These are phyloP conservation scores for Sinocyclocheilus anophthalmus DNA, from an alignment of 2,113 vertebrate species.

Conservation along the genomic window DNA sequence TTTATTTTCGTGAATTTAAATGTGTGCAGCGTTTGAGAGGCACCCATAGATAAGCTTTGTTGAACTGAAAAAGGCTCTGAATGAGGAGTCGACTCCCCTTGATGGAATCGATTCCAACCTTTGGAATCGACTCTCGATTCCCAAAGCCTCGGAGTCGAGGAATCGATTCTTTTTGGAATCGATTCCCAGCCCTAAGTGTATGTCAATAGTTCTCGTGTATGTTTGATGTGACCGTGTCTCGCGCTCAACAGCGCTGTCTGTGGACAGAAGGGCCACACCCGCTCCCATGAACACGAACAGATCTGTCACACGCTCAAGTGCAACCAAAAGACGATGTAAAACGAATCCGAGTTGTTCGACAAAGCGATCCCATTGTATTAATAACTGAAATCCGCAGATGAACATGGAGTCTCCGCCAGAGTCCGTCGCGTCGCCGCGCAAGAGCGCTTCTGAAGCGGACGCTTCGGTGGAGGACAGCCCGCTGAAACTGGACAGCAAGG, in stretches of 20 bases:
- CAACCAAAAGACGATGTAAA: constrained; percentile 30
- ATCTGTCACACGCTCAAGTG: constrained; percentile 36
- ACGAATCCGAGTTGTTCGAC: neutral
- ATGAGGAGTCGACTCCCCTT: no score
- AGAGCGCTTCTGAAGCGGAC: constrained; percentile 76
- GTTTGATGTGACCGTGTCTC: neutral
- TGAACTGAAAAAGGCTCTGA: no score
- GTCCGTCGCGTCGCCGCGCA: constrained; percentile 74
- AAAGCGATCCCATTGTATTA: neutral
- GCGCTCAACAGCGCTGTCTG: constrained; percentile 46
- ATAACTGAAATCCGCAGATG: neutral
- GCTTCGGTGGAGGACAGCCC: constrained; percentile 72
- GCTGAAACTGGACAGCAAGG: constrained; percentile 72
- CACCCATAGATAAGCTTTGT: no score
- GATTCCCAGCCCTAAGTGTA: no score
- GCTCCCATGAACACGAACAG: constrained; percentile 29
- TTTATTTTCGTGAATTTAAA: no score
- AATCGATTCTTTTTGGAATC: no score
- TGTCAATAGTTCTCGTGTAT: neutral
- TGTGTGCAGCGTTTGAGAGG: no score
- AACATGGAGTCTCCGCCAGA: constrained; percentile 84
- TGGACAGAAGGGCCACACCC: constrained; percentile 48
- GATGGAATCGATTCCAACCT: no score
- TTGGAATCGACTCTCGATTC: no score
- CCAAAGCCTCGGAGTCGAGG: no score